Conservation (phyloP, 2,888 invertebrate species). For the Ecdyonurus torrentis region DNA sequence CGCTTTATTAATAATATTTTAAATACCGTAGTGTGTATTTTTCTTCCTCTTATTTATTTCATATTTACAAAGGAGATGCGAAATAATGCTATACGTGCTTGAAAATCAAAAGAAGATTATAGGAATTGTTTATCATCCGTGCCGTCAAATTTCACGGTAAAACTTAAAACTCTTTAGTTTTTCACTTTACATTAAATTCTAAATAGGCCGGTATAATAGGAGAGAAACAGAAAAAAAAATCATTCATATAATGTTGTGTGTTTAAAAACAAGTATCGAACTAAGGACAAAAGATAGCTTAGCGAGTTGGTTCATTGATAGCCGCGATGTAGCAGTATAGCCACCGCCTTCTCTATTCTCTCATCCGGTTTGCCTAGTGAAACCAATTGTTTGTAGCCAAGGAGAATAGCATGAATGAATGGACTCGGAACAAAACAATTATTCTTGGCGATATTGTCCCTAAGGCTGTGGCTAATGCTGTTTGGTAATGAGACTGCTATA, state of each 20-base stretch:
- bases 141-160: no score
- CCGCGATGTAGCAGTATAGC: not conserved
- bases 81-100: no score
- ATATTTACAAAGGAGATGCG: no score
- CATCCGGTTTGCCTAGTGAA: not conserved
- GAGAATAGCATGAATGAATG: not conserved
- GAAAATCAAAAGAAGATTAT: no score
- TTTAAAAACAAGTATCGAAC: not conserved
- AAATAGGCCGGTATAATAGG: no score
- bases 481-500: not conserved
- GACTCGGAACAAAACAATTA: slow-evolving; percentile 1
- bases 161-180: no score
- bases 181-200: no score
- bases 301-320: not conserved
- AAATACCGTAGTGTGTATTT: no score
- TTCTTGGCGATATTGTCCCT: slow-evolving; percentile 1
- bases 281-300: not conserved
- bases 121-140: no score
- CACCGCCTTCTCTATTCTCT: not conserved
- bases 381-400: not conserved
- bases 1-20: no score
- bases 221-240: no score
- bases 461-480: not conserved
- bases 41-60: no score
- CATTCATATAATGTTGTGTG: not conserved